A percentile compares a stretch with the other conserved stretches of the same genome.
Conservation (phyloP, 2,797 vertebrate species). For the Emys orbicularis region DNA sequence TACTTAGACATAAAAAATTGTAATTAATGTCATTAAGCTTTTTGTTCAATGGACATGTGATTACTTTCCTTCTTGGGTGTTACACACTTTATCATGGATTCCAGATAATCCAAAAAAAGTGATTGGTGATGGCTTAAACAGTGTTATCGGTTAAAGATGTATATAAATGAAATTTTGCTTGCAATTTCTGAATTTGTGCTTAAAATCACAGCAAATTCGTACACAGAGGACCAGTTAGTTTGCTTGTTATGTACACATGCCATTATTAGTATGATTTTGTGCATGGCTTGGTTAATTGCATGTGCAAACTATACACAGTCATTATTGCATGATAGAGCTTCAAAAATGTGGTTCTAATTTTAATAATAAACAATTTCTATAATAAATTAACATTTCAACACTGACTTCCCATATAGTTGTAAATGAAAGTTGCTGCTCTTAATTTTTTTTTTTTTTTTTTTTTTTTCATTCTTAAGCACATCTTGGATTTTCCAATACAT, state of each 20-base stretch:
- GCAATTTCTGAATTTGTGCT: background rate
- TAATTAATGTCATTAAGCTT: background rate
- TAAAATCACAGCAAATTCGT: fast-evolving
- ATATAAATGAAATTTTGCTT: background rate
- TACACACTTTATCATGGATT: background rate
- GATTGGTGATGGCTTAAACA: background rate
- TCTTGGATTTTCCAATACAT: background rate
- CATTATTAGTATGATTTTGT: background rate
- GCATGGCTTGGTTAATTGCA: background rate
- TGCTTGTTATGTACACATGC: background rate
- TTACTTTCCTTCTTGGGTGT: background rate
- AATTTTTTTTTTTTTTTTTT: background rate
- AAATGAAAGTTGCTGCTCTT: background rate
- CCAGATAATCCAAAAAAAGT: background rate
- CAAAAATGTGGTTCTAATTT: background rate
- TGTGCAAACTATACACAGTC: fast-evolving
- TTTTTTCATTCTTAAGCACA: background rate
- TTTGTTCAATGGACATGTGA: background rate
- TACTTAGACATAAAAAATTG: background rate
- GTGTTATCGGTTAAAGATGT: background rate
- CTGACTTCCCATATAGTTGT: background rate
- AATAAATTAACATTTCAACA: background rate
- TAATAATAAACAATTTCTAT: background rate
- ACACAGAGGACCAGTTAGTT: background rate
- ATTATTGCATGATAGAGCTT: background rate